phyloP scores from a whole-genome alignment of 2,113 vertebrate genomes.

The Albula goreensis region DNA sequence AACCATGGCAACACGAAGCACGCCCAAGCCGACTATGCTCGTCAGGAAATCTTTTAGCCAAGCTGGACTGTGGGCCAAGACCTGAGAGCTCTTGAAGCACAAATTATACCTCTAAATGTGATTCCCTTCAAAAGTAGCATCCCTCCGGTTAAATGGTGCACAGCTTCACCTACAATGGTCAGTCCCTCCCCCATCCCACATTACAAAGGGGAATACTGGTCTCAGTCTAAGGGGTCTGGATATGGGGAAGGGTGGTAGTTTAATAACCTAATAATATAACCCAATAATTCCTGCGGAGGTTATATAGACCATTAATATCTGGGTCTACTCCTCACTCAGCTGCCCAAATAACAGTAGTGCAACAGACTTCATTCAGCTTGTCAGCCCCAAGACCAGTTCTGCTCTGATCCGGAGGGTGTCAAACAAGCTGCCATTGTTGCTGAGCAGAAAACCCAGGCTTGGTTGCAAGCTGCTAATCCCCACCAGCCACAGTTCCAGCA shows the following conservation, averaged over 20 bases:
- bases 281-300: neutral
- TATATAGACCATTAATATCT: too few species aligned
- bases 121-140: too few species aligned
- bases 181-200: too few species aligned
- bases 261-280: neutral
- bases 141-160: too few species aligned
- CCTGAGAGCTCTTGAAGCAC: too few species aligned
- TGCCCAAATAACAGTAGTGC: too few species aligned
- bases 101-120: too few species aligned
- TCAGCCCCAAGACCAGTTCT: neutral
- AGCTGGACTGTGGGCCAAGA: neutral
- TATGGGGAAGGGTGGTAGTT: too few species aligned
- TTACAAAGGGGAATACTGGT: neutral
- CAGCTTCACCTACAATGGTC: too few species aligned
- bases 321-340: too few species aligned
- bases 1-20: constrained; percentile 41
- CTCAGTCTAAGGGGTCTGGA: neutral
- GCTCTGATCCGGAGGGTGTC: constrained; percentile 34
- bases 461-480: constrained; percentile 27
- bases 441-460: constrained; percentile 26
- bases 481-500: constrained; percentile 21
- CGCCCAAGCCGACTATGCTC: neutral
- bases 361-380: too few species aligned
- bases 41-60: constrained; percentile 19
- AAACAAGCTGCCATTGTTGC: constrained; percentile 35